Percentiles rank a stretch among this genome's conserved stretches.
Evolutionary conservation across 2,888 invertebrate genomes (phyloP).

Genomic region (Ligdia adustata): DNA sequence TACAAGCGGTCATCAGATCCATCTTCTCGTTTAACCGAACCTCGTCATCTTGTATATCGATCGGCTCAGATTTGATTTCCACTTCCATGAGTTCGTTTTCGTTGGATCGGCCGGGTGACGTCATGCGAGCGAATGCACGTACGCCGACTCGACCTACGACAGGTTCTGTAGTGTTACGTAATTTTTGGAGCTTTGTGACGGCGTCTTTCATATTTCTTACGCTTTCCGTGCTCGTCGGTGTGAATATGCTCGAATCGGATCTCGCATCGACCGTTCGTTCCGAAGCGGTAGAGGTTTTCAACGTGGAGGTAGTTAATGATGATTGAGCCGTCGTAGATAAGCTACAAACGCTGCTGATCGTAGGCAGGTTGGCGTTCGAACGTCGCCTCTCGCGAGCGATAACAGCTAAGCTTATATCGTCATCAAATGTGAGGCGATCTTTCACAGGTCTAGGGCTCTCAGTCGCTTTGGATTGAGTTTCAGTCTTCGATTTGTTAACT

Average conservation of each 20-base stretch:
- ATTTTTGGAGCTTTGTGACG: conserved; percentile 55
- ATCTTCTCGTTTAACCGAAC: conserved; percentile 62
- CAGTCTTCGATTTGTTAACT: conserved; percentile 29
- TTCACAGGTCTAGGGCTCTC: conserved; percentile 45
- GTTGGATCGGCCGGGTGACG: conserved; percentile 50
- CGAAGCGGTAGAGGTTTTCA: conserved; percentile 31
- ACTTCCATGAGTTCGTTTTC: conserved; percentile 56
- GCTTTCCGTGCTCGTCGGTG: conserved; percentile 59
- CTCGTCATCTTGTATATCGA: conserved; percentile 68
- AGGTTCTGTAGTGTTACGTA: conserved; percentile 50
- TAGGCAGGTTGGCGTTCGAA: conserved; percentile 52
- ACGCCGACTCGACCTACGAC: conserved; percentile 70
- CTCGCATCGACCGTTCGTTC: conserved; percentile 52
- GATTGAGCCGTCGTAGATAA: conserved; percentile 49
- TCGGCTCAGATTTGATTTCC: conserved; percentile 73
- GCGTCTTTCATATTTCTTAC: conserved; percentile 59
- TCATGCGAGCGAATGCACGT: conserved; percentile 72
- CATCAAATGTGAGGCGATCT: conserved; percentile 56
- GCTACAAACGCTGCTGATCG: conserved; percentile 66
- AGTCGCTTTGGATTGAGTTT: conserved; percentile 16
- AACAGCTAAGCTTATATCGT: conserved; percentile 59
- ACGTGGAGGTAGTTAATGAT: conserved; percentile 21
- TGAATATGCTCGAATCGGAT: conserved; percentile 57
- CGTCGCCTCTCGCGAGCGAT: conserved; percentile 50
- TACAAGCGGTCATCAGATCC: conserved; percentile 69